phyloP scores from a whole-genome alignment of 2,113 vertebrate species.

The Phoxinus phoxinus region DNA sequence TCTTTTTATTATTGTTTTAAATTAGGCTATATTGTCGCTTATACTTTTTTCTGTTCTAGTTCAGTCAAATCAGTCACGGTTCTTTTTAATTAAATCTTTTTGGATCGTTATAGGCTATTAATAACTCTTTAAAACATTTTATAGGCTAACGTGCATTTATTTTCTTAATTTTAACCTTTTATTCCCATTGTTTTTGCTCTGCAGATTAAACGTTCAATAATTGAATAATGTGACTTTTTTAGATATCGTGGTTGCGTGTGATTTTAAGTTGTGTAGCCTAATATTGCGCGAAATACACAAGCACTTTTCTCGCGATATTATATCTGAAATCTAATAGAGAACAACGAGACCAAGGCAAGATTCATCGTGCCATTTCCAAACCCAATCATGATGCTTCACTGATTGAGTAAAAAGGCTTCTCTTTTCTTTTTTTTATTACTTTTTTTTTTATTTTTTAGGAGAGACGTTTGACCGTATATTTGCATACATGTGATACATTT shows the following conservation, averaged over 20 bases:
- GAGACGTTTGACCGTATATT: neutral
- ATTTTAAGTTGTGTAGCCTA: neutral
- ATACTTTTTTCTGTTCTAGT: neutral
- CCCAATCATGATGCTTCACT: neutral
- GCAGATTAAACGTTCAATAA: neutral
- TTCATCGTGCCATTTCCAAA: neutral
- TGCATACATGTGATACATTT: neutral
- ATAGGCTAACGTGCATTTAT: neutral
- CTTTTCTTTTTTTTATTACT: neutral
- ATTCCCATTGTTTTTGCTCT: neutral
- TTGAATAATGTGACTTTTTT: too few species aligned
- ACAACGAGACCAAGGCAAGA: neutral
- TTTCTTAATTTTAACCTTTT: neutral
- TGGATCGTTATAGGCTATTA: neutral
- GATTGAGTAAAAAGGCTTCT: neutral
- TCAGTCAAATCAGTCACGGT: neutral
- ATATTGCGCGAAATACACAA: neutral
- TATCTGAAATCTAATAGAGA: neutral
- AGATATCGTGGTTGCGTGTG: too few species aligned
- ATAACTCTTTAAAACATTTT: neutral
- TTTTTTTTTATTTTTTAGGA: neutral
- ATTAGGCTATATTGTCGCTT: neutral
- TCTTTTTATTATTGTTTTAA: neutral
- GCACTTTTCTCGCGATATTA: neutral
- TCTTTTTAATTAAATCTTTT: neutral